Evolutionary conservation across 2,888 invertebrate species (phyloP).

Genomic region (Agrochola lychnidis): DNA sequence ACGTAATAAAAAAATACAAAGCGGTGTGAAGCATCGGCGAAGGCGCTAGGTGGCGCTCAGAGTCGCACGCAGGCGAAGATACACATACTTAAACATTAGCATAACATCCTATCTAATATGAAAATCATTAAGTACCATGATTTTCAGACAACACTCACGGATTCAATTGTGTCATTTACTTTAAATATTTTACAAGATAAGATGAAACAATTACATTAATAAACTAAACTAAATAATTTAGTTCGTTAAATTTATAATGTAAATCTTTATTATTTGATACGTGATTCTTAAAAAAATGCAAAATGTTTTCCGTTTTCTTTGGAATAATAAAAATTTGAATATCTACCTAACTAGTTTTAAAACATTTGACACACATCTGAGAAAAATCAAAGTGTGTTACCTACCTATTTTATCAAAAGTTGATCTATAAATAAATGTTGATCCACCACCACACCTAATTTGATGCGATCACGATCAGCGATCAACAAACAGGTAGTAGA

Average conservation of each 20-base stretch:
- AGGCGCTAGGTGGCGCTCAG: not conserved
- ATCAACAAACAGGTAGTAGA: not conserved
- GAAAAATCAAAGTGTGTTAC: not conserved
- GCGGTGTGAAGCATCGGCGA: not conserved
- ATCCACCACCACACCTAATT: constrained; percentile 1
- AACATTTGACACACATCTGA: constrained; percentile 21
- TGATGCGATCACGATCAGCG: constrained; percentile 9
- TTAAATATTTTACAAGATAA: not conserved
- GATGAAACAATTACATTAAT: not conserved
- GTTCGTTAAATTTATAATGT: not conserved
- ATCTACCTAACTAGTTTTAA: constrained; percentile 1
- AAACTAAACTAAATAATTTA: not conserved
- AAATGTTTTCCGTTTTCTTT: not conserved
- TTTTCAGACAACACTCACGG: not conserved
- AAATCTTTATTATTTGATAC: not conserved
- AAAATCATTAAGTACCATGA: not conserved
- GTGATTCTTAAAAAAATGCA: too few species aligned
- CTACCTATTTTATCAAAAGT: constrained; percentile 12
- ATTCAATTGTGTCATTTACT: not conserved
- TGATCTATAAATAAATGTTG: constrained; percentile 6
- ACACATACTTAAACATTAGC: not conserved
- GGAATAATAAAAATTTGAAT: not conserved
- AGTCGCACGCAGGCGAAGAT: not conserved
- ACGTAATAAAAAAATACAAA: not conserved
- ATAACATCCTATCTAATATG: not conserved